Evolutionary conservation across 2,797 vertebrate genomes (phyloP), one percentile per base, ranked within the genome.

Genomic region (Protonibea diacanthus): DNA sequence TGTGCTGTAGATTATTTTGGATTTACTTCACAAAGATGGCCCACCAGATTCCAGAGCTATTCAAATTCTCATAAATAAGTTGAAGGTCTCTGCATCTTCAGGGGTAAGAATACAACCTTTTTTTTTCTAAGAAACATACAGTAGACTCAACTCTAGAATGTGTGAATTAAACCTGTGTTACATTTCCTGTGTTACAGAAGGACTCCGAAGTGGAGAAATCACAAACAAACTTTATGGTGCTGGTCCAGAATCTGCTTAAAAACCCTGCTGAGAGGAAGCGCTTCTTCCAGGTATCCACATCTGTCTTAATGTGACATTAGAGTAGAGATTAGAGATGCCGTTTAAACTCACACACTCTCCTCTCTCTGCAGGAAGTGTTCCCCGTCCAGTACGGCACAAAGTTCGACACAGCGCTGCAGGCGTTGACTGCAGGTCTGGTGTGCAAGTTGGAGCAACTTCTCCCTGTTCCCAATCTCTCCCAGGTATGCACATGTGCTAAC

Each of bases 381-480:
- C 93, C 95, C 33, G 83, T 92, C 33, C 95, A 96, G 40, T 97
- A 96, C 13, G 96, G 96, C 23, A 88, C 94, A 27, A 89, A 92
- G 80, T 96, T 96, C 67, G 86, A 97, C 68, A 89, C 84, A 8
- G 95, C 95, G 0, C 86, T 97, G 77, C 96, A 97, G 88, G 94
- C 95, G 49, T 92, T 97, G 10, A 90, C 94, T 47, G 96, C 95
- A 68, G 96, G 97, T 66, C 94, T 97, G 60, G 88, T 97, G 65
- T 95, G 92, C 82, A 95, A 95, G 66, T 83, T 97, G 85, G 96
- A 97, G 82, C 94, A 93, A 74, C 91, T 96, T 69, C 88, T 97
- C 21, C 96, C 96, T 42, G 71, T 93, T 15, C 94, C 94, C 18
- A 92, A 95, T 63, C 85, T 95, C 20, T 91, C 95, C n/a, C 92